Evolutionary conservation across 1,140 invertebrate species (phyloP), one percentile per base, ranked within the genome.

Genomic region (Cataglyphis hispanica): DNA sequence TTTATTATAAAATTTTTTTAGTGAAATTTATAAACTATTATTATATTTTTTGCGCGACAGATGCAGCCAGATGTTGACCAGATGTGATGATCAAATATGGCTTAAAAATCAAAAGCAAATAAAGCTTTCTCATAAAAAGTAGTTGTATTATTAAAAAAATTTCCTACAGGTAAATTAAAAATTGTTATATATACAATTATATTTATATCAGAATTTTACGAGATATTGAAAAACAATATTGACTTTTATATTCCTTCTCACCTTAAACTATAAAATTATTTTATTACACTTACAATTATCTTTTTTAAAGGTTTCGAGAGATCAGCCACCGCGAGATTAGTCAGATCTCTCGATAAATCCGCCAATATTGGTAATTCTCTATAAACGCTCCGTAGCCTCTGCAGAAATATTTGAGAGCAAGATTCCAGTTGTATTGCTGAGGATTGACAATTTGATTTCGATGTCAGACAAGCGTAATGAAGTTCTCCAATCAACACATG

Each of bases 361-460:
- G 88, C 86, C 6, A 94, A 56, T 40, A 93, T 93, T 3, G 93
- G 92, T 22, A 94, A 74, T 31, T 93, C 93, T 27, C 86, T 90
- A 69, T 93, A 94, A 64, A 93, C 60, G 53, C 37, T 91, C 53
- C 91, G 85, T 31, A 94, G 46, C 43, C 84, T 88, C 25, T 92
- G 84, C 19, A 94, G 74, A 72, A 93, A 93, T 19, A 91, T 75
- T 16, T 93, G 90, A 11, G 85, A 88, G 53, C 75, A 76, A 16
- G 88, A 90, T 50, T 87, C 85, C 1, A 90, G 16, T 10, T 27
- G 27, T 16, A 89, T 87, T 7, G 86, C 83, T 1, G 80, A 77
- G 31, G 87, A 67, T 8, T 86, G 75, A 8, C 81, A 91, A 1
- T 90, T 88, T 34, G 88, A 50, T 81, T 75, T 92, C 7, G 37